These are phyloP conservation scores for Solea senegalensis DNA, from an alignment of 2,113 vertebrate species.

Conservation along the genomic window DNA sequence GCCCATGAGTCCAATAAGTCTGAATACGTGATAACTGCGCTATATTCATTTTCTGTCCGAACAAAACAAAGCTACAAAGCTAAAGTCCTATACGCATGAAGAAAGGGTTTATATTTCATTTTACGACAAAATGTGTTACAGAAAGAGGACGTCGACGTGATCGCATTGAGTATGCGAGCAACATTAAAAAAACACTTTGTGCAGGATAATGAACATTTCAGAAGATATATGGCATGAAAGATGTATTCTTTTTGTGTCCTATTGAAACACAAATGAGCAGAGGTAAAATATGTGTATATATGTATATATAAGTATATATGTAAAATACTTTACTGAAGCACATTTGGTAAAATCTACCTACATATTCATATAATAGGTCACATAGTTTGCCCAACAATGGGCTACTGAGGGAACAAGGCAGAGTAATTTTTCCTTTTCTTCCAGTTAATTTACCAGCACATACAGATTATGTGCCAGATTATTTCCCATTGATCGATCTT, in stretches of 20 bases:
- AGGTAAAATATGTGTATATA: too few species aligned
- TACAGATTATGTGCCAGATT: slow-evolving; percentile 18
- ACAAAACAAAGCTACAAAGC: not conserved
- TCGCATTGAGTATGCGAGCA: slow-evolving; percentile 1
- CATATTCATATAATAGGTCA: not conserved
- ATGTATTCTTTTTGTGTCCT: not conserved
- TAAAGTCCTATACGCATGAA: not conserved
- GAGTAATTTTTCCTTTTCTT: not conserved
- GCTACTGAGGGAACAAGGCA: not conserved
- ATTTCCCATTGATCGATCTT: slow-evolving; percentile 24
- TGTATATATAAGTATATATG: too few species aligned
- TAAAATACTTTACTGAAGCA: not conserved
- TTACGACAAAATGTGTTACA: not conserved
- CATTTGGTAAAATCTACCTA: not conserved
- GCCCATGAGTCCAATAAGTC: too few species aligned
- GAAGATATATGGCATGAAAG: not conserved
- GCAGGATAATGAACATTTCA: not conserved
- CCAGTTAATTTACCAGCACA: slow-evolving; percentile 8
- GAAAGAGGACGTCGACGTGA: not conserved
- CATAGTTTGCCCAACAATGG: slow-evolving; percentile 6
- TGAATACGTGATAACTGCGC: too few species aligned
- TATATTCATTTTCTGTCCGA: too few species aligned
- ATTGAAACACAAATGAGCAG: not conserved
- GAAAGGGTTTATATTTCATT: not conserved
- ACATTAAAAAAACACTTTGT: not conserved